These are phyloP conservation scores for Cherax destructor DNA, from an alignment of 1,140 invertebrate species.

Conservation along the genomic window DNA sequence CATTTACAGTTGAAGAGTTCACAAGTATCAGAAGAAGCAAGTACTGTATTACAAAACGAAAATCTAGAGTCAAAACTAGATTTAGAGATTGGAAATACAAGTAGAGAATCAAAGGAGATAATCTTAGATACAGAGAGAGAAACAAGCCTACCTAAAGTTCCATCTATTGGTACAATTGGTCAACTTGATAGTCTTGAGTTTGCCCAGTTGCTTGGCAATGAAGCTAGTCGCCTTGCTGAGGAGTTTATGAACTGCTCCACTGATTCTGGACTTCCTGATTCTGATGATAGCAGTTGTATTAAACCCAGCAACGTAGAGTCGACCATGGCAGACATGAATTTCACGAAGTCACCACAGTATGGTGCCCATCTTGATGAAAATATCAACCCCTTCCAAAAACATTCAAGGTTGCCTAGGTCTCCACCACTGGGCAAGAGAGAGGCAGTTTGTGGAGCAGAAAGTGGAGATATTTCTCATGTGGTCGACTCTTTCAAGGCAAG, in stretches of 20 bases:
- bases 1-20: background rate
- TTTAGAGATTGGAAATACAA: background rate
- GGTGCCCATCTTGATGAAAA: constrained; percentile 46
- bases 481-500: constrained; percentile 27
- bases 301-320: background rate
- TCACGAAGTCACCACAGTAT: constrained; percentile 3
- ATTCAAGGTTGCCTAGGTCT: constrained; percentile 29
- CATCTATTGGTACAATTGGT: constrained; percentile 52
- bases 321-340: constrained; percentile 48
- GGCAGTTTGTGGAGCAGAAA: constrained; percentile 55
- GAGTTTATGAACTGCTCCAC: constrained; percentile 67
- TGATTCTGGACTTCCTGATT: constrained; percentile 57
- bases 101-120: background rate
- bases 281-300: constrained; percentile 30
- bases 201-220: constrained; percentile 52
- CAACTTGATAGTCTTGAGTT: constrained; percentile 63
- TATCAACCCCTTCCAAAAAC: constrained; percentile 53
- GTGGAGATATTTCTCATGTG: constrained; percentile 10
- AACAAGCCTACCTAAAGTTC: constrained; percentile 25
- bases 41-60: background rate
- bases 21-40: background rate
- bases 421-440: constrained; percentile 54
- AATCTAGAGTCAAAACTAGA: background rate
- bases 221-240: constrained; percentile 58
- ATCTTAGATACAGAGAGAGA: background rate